These are phyloP conservation scores for Spilogale gracilis DNA, from an alignment of 2,113 vertebrate species.

Conservation along the genomic window DNA sequence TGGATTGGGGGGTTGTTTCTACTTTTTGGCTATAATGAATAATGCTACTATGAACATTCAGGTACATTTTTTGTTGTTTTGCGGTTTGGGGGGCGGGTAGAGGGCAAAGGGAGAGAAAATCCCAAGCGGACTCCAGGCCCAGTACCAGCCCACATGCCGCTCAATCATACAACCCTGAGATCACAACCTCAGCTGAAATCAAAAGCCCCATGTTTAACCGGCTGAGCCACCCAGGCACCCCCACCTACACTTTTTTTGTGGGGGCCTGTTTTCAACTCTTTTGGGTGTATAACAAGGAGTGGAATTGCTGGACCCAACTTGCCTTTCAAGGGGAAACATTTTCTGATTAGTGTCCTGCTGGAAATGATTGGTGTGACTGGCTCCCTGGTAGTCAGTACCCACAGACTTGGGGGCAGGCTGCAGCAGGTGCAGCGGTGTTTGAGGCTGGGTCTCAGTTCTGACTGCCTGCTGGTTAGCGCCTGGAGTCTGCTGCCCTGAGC, in stretches of 20 bases:
- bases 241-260: background rate
- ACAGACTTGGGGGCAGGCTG: background rate
- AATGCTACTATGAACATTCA: background rate
- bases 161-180: too few species aligned
- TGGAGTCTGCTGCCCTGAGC: background rate
- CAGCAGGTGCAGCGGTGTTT: background rate
- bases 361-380: background rate
- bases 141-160: background rate
- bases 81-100: too few species aligned
- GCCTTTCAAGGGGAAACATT: background rate
- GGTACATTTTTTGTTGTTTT: background rate
- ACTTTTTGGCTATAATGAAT: background rate
- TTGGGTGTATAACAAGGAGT: background rate
- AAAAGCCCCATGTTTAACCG: background rate
- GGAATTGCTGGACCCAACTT: background rate
- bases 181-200: background rate
- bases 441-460: background rate
- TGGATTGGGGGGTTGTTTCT: background rate
- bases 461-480: background rate
- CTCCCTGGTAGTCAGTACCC: background rate
- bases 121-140: too few species aligned
- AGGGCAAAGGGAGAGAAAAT: background rate
- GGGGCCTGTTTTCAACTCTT: background rate
- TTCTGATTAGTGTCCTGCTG: background rate
- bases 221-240: too few species aligned